phyloP scores from a whole-genome alignment of 2,113 vertebrate genomes.

The Notarius quadriscutis region DNA sequence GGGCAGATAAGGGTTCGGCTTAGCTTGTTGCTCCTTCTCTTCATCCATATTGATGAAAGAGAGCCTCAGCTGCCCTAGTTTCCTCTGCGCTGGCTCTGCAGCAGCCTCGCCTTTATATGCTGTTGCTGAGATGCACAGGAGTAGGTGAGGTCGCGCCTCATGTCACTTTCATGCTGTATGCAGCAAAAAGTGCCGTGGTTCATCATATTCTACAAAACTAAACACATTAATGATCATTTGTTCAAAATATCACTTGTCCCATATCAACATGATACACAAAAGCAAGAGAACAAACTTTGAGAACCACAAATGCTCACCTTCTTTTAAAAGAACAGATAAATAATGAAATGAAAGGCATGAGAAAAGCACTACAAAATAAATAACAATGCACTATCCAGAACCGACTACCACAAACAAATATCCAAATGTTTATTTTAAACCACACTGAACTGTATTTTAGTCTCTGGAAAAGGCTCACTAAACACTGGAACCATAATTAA shows the following conservation, averaged over 20 bases:
- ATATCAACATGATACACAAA: neutral
- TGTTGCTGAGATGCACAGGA: conserved; percentile 12
- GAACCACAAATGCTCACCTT: neutral
- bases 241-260: neutral
- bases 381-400: neutral
- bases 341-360: neutral
- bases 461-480: neutral
- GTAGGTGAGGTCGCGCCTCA: conserved; percentile 9
- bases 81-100: conserved; percentile 27
- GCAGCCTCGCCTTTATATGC: conserved; percentile 34
- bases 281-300: neutral
- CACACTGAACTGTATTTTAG: neutral
- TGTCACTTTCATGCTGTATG: conserved; percentile 8
- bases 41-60: conserved; percentile 49
- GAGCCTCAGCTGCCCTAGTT: conserved; percentile 41
- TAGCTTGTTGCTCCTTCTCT: conserved; percentile 48
- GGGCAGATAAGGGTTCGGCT: conserved; percentile 40
- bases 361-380: neutral
- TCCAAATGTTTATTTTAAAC: neutral
- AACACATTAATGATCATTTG: neutral
- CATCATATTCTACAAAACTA: neutral
- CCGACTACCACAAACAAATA: neutral
- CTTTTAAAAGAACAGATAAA: neutral
- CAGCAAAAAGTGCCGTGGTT: neutral
- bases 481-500: neutral